A percentile compares a stretch with the other conserved stretches of the same genome.
Conservation (phyloP, 2,113 vertebrate genomes). For the Manacus vitellinus region DNA sequence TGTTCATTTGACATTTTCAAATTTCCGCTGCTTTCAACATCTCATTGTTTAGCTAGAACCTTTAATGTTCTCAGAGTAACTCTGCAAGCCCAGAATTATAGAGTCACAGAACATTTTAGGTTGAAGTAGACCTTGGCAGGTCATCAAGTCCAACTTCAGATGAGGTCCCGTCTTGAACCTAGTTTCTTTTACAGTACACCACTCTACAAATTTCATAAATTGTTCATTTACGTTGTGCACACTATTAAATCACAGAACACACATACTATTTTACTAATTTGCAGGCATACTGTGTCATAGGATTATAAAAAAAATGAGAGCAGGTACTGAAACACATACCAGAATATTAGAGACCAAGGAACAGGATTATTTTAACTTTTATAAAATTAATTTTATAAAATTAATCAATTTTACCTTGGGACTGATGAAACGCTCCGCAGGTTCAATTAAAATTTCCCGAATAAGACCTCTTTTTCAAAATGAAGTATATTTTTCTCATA, state of each 20-base stretch:
- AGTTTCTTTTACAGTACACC: neutral
- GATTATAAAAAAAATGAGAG: neutral
- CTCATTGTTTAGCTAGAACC: neutral
- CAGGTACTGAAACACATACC: neutral
- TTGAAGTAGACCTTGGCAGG: neutral
- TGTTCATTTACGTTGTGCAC: neutral
- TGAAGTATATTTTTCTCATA: neutral
- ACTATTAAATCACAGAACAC: neutral
- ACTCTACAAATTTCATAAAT: neutral
- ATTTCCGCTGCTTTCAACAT: neutral
- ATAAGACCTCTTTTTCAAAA: neutral
- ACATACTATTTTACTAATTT: neutral
- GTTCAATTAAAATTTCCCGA: neutral
- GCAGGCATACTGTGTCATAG: neutral
- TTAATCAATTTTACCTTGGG: neutral
- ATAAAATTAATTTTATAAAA: neutral
- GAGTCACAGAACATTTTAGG: neutral
- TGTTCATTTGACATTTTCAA: neutral
- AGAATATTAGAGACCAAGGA: neutral
- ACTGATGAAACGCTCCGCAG: rapidly evolving
- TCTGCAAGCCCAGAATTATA: neutral
- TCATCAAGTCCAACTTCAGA: neutral
- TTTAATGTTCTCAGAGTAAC: neutral
- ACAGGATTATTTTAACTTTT: neutral
- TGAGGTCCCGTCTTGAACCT: rapidly evolving